Base-by-base conservation (phyloP, 2,113 vertebrate genomes). In the Lophius piscatorius region DNA sequence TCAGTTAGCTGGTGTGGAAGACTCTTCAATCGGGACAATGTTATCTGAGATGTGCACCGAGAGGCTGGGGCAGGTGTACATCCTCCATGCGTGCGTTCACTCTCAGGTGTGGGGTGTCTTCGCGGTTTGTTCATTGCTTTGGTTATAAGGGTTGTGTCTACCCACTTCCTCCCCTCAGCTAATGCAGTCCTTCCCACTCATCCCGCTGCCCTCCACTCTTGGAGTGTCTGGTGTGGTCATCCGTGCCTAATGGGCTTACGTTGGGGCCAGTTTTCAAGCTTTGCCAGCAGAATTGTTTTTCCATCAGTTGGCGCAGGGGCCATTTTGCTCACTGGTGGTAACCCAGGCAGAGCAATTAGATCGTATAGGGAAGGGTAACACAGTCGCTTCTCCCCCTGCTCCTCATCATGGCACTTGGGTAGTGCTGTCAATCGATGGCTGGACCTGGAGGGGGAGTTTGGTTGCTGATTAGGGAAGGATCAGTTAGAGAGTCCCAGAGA, bases 311-410 rank as follows among this genome's bases (percentile, higher is more conserved):
- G 54, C 46, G 48, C 9, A 48, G 61, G 66, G 51, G 68, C 39
- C 71, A 55, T 77, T 81, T 75, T 6, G 28, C 42, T 12, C 47
- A 70, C 60, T 58, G 70, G 60, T 23, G 63, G 74, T 70, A 49
- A 70, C 69, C 68, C 60, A 82, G 79, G 55, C 83, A 70, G 84
- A 75, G 80, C 79, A 75, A 85, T 88, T 87, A 85, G 70, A 83
- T 54, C 66, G 61, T 85, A 71, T 73, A 41, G 0, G 16, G 40
- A 72, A 75, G 80, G 77, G 81, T 78, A 84, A 81, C 47, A 56
- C 76, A 72, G 63, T 70, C 66, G 63, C 46, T 38, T 9, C 60
- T 47, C 60, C 61, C 48, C 50, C 23, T 31, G 33, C 77, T 71
- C 45, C 61, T 82, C 81, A 82, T 79, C 69, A 54, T 45, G n/a